Evolutionary conservation across 2,797 vertebrate genomes (phyloP).

Genomic region (Nannoperca obscura): DNA sequence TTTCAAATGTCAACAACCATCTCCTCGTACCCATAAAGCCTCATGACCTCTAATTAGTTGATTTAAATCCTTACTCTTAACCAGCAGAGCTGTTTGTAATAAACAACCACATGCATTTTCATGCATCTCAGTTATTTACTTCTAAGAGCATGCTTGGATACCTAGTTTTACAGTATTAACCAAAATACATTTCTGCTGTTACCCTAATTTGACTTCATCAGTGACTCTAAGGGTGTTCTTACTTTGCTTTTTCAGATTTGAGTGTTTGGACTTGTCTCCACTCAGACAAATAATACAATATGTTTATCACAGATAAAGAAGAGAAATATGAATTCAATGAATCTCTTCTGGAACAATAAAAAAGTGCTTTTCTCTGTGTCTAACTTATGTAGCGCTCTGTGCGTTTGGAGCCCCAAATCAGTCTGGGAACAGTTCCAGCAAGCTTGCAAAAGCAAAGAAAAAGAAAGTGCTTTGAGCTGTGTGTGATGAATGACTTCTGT

Average conservation of each 20-base stretch:
- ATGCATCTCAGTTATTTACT: not conserved
- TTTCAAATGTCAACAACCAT: not conserved
- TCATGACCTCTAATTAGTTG: not conserved
- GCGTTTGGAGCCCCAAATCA: constrained; percentile 41
- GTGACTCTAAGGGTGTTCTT: constrained; percentile 3
- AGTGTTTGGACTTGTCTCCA: constrained; percentile 32
- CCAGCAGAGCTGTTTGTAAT: not conserved
- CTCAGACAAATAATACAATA: constrained; percentile 48
- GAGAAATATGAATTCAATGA: constrained; percentile 47
- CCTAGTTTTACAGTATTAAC: not conserved
- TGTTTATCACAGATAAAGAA: constrained; percentile 62
- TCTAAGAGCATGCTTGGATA: not conserved
- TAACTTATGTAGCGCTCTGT: constrained; percentile 34
- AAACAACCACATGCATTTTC: not conserved
- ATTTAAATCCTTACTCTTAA: not conserved
- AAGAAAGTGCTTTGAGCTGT: constrained; percentile 56
- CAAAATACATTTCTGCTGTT: not conserved
- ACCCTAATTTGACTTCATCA: constrained; percentile 40
- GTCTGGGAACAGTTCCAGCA: constrained; percentile 66
- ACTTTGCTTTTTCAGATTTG: constrained; percentile 9
- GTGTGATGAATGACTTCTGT: constrained; percentile 73
- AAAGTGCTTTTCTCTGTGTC: constrained; percentile 33
- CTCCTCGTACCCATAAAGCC: not conserved
- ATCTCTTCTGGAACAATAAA: constrained; percentile 51
- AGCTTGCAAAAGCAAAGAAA: constrained; percentile 43